Conservation (phyloP, 2,113 vertebrate genomes). For the Calyptommatus sinebrachiatus region DNA sequence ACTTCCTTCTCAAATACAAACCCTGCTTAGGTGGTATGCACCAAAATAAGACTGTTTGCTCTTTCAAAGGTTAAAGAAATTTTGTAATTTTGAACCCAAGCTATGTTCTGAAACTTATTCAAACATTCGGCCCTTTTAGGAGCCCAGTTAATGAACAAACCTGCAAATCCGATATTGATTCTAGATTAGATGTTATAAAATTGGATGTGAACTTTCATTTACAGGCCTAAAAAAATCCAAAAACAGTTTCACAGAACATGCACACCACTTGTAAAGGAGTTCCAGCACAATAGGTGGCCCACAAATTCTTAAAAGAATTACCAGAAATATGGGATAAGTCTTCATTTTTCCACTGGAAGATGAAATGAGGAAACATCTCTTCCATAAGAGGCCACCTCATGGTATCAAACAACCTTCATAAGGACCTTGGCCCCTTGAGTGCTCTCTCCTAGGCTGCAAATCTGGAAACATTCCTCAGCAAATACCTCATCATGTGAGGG, state of each 20-base stretch:
- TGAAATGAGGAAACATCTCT: no score
- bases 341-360: no score
- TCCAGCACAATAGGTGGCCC: neutral
- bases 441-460: no score
- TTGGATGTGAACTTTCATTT: neutral
- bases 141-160: neutral
- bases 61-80: constrained; percentile 19
- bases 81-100: constrained; percentile 28
- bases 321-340: no score
- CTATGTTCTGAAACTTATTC: neutral
- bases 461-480: no score
- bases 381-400: no score
- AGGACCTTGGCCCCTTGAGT: no score
- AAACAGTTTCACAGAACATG: neutral
- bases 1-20: constrained; percentile 36
- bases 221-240: neutral
- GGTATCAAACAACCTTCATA: no score
- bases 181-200: neutral
- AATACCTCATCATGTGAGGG: no score
- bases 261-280: neutral
- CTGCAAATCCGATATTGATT: constrained; percentile 5
- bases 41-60: constrained; percentile 37
- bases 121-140: constrained; percentile 8
- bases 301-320: neutral
- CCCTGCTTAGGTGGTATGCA: constrained; percentile 21